These are phyloP conservation scores for Pterois miles DNA, from an alignment of 2,797 vertebrate genomes.

Conservation along the genomic window DNA sequence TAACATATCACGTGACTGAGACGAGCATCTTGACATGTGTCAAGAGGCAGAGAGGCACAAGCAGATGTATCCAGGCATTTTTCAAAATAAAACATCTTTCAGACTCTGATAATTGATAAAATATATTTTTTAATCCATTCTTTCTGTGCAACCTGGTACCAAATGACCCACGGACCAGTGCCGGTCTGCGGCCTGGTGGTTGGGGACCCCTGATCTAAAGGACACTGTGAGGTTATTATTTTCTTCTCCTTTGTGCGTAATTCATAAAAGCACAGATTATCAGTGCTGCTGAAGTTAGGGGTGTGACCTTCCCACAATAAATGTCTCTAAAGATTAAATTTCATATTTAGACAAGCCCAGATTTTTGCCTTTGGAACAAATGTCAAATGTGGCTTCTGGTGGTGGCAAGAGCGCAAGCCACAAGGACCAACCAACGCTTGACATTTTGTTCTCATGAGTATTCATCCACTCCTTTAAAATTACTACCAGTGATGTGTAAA, in stretches of 20 bases:
- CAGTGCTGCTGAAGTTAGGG: neutral
- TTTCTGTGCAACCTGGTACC: too few relatives aligned
- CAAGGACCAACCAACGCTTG: constrained; percentile 40
- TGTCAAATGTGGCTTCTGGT: constrained; percentile 64
- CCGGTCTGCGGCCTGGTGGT: too few relatives aligned
- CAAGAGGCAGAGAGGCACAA: too few relatives aligned
- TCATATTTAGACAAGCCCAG: constrained; percentile 53
- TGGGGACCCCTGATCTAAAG: constrained; percentile 23
- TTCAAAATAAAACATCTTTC: too few relatives aligned
- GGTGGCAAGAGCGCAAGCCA: constrained; percentile 5
- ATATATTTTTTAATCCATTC: too few relatives aligned
- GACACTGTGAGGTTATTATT: constrained; percentile 10
- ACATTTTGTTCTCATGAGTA: constrained; percentile 71
- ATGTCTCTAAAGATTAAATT: constrained; percentile 55
- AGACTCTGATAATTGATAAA: too few relatives aligned
- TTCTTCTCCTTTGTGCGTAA: constrained; percentile 18
- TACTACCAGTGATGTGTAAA: constrained; percentile 38
- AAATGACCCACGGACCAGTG: too few relatives aligned
- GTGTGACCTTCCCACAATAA: constrained; percentile 47
- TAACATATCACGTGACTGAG: too few relatives aligned
- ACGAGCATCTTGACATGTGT: too few relatives aligned
- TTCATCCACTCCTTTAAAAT: constrained; percentile 55
- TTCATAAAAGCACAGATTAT: constrained; percentile 19
- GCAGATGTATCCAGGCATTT: too few relatives aligned
- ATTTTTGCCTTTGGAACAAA: constrained; percentile 56